Conservation (phyloP, 2,113 vertebrate species). For the Eonycteris spelaea region DNA sequence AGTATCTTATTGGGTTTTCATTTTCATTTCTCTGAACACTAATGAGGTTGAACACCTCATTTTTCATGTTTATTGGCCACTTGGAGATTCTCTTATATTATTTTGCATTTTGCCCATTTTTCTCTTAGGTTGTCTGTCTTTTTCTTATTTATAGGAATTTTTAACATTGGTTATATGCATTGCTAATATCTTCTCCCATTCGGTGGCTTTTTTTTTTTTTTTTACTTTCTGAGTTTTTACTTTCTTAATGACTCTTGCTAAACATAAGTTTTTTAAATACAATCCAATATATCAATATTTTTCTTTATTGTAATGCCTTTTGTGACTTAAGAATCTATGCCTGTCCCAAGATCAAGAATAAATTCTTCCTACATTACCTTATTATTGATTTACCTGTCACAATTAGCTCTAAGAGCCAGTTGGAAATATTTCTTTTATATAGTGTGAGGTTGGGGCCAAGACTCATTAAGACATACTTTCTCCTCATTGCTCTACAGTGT, state of each 20-base stretch:
- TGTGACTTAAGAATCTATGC: conserved; percentile 4
- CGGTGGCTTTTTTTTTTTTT: neutral
- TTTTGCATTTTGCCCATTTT: neutral
- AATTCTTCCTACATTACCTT: conserved; percentile 13
- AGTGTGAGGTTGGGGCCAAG: neutral
- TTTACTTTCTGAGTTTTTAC: neutral
- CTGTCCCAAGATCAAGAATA: neutral
- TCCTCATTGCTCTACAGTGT: neutral
- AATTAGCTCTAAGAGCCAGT: conserved; percentile 19
- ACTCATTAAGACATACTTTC: neutral
- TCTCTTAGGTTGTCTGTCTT: neutral
- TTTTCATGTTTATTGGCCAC: neutral
- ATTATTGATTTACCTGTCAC: neutral
- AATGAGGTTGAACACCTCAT: neutral
- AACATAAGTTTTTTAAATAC: neutral
- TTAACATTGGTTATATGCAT: neutral
- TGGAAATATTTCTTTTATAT: conserved; percentile 19
- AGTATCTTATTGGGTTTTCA: neutral
- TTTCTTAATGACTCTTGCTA: neutral
- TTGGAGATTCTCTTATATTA: neutral
- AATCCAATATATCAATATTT: neutral
- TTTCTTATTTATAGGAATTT: neutral
- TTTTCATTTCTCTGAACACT: conserved; percentile 25
- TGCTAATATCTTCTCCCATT: conserved; percentile 9
- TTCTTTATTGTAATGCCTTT: neutral